Evolutionary conservation across 2,113 vertebrate genomes (phyloP).

Genomic region (Zapornia atra): DNA sequence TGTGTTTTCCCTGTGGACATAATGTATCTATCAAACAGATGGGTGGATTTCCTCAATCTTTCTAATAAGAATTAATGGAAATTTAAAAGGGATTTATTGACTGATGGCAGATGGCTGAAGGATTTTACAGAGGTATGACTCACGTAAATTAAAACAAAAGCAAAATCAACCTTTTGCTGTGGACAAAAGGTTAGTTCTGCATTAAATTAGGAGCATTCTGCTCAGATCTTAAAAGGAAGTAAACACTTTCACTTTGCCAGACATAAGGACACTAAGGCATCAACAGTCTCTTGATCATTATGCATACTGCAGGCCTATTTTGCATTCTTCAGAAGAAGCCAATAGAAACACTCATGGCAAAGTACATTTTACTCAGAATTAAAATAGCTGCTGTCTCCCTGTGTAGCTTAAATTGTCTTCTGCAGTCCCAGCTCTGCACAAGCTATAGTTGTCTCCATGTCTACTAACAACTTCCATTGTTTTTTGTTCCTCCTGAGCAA

Average conservation of each 20-base stretch:
- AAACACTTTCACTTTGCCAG: neutral
- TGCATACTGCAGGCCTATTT: neutral
- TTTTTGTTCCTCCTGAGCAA: neutral
- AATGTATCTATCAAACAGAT: conserved; percentile 38
- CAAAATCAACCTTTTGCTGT: conserved; percentile 29
- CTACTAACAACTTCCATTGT: neutral
- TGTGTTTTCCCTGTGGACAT: neutral
- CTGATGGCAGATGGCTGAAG: conserved; percentile 46
- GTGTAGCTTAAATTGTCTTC: neutral
- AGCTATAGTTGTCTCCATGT: neutral
- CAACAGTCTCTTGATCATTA: neutral
- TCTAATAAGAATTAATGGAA: conserved; percentile 65
- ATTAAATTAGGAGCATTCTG: neutral
- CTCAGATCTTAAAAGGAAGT: neutral
- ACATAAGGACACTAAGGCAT: neutral
- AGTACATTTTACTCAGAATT: neutral
- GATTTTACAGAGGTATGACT: conserved; percentile 49
- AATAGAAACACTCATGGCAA: neutral
- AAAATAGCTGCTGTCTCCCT: neutral
- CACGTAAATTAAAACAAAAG: conserved; percentile 41
- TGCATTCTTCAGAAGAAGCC: neutral
- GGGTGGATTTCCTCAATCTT: conserved; percentile 39
- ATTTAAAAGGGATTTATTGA: conserved; percentile 67
- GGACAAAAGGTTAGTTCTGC: conserved; percentile 41
- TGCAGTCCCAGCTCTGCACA: neutral